Evolutionary conservation across 2,113 vertebrate species (phyloP).

Genomic region (Aepyceros melampus): DNA sequence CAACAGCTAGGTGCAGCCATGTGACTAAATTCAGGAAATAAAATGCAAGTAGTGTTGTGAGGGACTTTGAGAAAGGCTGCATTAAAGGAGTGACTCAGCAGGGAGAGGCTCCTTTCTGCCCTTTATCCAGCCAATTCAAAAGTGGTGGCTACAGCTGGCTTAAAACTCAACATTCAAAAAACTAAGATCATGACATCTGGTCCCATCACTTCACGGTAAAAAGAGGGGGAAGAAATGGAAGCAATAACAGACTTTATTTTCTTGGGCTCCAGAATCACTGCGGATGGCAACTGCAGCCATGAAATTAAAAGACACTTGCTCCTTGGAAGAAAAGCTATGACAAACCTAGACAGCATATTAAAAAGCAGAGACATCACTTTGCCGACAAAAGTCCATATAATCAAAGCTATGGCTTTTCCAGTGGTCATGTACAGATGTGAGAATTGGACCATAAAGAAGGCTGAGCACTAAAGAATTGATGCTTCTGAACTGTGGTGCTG

Average conservation of each 20-base stretch:
- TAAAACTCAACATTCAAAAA: not conserved
- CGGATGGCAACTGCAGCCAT: not conserved
- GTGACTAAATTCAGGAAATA: not conserved
- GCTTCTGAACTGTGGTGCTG: not conserved
- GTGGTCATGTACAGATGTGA: not conserved
- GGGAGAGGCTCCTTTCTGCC: not conserved
- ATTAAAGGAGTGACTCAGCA: not conserved
- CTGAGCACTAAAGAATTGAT: not conserved
- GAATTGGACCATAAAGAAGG: not conserved
- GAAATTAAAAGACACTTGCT: not conserved
- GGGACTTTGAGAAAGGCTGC: not conserved
- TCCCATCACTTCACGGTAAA: not conserved
- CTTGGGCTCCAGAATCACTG: not conserved
- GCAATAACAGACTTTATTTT: not conserved
- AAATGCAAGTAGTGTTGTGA: not conserved
- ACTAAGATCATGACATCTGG: not conserved
- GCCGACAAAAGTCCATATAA: not conserved
- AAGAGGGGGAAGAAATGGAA: not conserved
- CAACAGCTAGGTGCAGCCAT: not conserved
- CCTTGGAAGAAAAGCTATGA: not conserved
- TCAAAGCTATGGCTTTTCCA: not conserved
- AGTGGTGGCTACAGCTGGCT: not conserved
- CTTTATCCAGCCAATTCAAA: not conserved
- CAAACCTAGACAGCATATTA: not conserved
- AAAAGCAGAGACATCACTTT: not conserved